Percentiles rank a stretch among this genome's conserved stretches.
Conservation (phyloP, 2,888 invertebrate species). For the Tineola bisselliella region DNA sequence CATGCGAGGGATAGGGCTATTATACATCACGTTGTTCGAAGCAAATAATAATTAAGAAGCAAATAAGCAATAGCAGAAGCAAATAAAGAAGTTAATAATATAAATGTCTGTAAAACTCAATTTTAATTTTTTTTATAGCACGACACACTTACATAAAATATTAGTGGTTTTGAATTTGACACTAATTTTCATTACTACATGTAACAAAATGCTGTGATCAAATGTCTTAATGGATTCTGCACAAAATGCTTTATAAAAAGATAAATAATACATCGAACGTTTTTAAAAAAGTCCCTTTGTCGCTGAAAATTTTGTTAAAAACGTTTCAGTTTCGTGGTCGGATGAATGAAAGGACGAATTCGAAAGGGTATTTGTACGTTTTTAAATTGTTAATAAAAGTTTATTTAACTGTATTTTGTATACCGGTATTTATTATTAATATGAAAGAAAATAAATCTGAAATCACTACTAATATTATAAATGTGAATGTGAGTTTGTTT, state of each 20-base stretch:
- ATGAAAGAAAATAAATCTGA: no score
- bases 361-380: neutral
- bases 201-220: neutral
- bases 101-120: no score
- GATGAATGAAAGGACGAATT: neutral
- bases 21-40: no score
- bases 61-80: no score
- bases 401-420: no score
- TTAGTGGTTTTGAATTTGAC: neutral
- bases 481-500: no score
- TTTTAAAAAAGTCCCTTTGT: neutral
- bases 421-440: no score
- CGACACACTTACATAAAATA: neutral
- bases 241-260: neutral
- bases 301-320: neutral
- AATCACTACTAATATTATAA: no score
- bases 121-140: no score
- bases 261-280: neutral
- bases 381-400: neutral
- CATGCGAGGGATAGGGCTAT: no score
- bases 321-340: neutral
- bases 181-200: neutral
- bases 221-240: conserved; percentile 5
- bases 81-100: no score
- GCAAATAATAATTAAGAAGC: no score